Base-by-base conservation (phyloP, 1,140 invertebrate genomes). In the Eriocheir sinensis region DNA sequence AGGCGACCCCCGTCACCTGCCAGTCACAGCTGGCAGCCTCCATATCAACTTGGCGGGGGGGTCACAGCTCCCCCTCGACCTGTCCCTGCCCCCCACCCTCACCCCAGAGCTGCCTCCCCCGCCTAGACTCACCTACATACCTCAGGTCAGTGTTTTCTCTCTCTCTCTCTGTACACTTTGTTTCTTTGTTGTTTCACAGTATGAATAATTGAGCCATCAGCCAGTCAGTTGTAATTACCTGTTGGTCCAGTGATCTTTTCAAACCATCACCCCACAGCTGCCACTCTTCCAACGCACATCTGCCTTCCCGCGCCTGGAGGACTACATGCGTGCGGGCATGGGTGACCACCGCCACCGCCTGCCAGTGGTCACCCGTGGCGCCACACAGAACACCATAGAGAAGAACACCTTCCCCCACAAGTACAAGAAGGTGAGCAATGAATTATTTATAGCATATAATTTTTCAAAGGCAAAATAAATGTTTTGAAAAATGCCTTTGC, bases 381-480 rank as follows among this genome's bases (percentile, higher is more conserved):
- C 98, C 34, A 97, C 98, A 17, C 97, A 98, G 96, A 97, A 98
- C 85, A 97, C 97, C 92, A 98, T 98, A 95, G 98, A 99, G 97
- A 97, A 98, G 96, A 98, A 98, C 96, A 99, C 98, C 95, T 98
- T 98, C 97, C 98, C 98, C 53, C 98, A 99, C 96, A 98, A 98
- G 96, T 99, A 99, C 96, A 98, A 98, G 96, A 97, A 98, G 96
- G 97, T 95, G 6, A 40, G 86, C 44, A 12, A n/a, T n/a, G n/a
- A n/a, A n/a, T n/a, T n/a, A n/a, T n/a, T n/a, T n/a, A n/a, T n/a
- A n/a, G n/a, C n/a, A n/a, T n/a, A n/a, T n/a, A n/a, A n/a, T n/a
- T n/a, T n/a, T n/a, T n/a, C n/a, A n/a, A n/a, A n/a, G n/a, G n/a
- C n/a, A n/a, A n/a, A n/a, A n/a, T n/a, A n/a, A n/a, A n/a, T n/a